phyloP scores from a whole-genome alignment of 1,140 invertebrate genomes.

The Maconellicoccus hirsutus region DNA sequence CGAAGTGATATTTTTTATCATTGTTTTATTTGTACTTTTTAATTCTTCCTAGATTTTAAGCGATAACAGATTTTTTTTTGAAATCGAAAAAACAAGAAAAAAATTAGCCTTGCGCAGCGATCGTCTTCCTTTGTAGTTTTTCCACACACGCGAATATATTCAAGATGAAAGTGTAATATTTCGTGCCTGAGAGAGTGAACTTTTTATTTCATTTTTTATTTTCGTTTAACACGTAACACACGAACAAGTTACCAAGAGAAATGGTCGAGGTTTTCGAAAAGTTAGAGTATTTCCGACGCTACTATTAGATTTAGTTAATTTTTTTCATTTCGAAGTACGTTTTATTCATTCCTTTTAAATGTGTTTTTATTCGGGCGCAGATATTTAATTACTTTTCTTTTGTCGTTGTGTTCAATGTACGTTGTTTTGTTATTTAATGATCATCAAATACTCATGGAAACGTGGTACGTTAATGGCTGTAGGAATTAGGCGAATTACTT shows the following conservation, averaged over 20 bases:
- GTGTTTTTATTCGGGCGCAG: not conserved
- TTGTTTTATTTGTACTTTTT: constrained; percentile 15
- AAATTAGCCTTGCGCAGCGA: not conserved
- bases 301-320: not conserved
- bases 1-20: constrained; percentile 13
- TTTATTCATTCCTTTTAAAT: not conserved
- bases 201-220: too few species aligned
- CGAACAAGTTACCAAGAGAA: not conserved
- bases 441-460: not conserved
- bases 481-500: too few species aligned
- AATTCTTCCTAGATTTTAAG: not conserved
- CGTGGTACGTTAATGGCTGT: not conserved
- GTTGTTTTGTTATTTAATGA: not conserved
- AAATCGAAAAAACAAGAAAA: not conserved
- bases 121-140: not conserved
- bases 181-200: too few species aligned
- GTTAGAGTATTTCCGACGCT: not conserved
- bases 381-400: not conserved
- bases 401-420: not conserved
- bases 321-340: not conserved
- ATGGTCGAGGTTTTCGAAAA: not conserved
- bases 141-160: too few species aligned
- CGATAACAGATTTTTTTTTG: not conserved
- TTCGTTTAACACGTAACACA: too few species aligned
- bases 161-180: too few species aligned